Base-by-base conservation (phyloP, 2,888 invertebrate genomes). In the Philonicus albiceps region DNA sequence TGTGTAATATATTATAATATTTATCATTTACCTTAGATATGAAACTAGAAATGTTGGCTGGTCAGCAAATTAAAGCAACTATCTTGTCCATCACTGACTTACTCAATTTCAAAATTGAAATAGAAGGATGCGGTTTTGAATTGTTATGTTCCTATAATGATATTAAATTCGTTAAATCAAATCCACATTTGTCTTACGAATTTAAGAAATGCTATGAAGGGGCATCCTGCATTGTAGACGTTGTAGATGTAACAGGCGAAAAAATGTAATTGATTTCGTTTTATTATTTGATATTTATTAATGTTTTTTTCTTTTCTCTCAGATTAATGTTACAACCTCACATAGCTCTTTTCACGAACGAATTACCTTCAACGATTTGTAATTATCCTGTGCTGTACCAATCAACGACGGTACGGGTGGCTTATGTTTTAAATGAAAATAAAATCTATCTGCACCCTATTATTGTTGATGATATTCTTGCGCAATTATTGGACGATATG, bases 241-340 rank as follows among this genome's bases (percentile, higher is more conserved):
- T 92, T 5, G 90, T 91, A 80, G 90, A 91, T 88, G 90, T 92
- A 81, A 91, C 91, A 87, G 91, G 91, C 86, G 91, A 92, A 85
- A 92, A 92, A 89, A 91, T 92, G 92, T 92, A 89, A 90, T 91
- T 4, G 27, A 30, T 19, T 55, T 55, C n/a, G 22, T 80, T 74
- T 74, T 75, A 7, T 34, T 53, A 22, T 30, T 81, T 34, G 3
- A 19, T 40, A 43, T 76, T 88, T 87, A 87, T 88, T 93, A 30
- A 7, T 74, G 6, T 34, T 34, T 31, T 74, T 34, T 22, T 11
- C 19, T 43, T 43, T 85, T 43, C 0, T 74, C 31, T 1, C 91
- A 96, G 96, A 87, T 92, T 96, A 88, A 93, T 95, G 86, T 93
- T 96, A 86, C 94, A 95, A 2, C 91, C 96, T 3, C 95, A 95